Conservation (phyloP, 2,888 invertebrate genomes). For the Panzeria rudis region DNA sequence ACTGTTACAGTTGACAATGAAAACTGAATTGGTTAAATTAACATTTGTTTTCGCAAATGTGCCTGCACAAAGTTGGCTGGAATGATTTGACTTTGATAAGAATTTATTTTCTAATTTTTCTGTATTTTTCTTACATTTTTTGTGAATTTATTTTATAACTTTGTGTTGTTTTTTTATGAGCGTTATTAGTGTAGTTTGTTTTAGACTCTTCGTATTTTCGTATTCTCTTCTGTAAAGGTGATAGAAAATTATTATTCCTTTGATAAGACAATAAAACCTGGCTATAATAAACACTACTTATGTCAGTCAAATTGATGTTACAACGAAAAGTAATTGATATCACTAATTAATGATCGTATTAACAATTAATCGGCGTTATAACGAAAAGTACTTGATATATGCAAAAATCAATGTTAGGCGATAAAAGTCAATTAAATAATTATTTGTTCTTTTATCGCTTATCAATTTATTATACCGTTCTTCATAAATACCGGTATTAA, state of each 20-base stretch:
- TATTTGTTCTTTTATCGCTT: background rate
- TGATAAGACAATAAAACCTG: slow-evolving; percentile 47
- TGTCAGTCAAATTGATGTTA: too few relatives aligned
- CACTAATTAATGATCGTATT: slow-evolving; percentile 10
- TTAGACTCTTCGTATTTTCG: slow-evolving; percentile 23
- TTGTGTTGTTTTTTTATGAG: slow-evolving; percentile 56
- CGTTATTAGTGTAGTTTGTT: slow-evolving; percentile 45
- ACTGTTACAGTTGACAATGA: slow-evolving; percentile 44
- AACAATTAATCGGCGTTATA: background rate
- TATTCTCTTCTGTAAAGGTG: slow-evolving; percentile 7
- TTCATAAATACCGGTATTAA: too few relatives aligned
- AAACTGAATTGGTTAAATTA: slow-evolving; percentile 58
- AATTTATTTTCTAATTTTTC: slow-evolving; percentile 63
- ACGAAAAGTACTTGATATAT: background rate
- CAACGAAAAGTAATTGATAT: too few relatives aligned
- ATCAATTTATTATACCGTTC: background rate
- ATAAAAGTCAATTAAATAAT: background rate
- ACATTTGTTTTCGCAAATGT: slow-evolving; percentile 54
- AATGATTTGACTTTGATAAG: slow-evolving; percentile 67
- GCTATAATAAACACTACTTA: slow-evolving; percentile 13
- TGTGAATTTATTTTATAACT: slow-evolving; percentile 59
- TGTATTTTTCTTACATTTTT: slow-evolving; percentile 40
- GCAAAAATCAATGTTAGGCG: background rate
- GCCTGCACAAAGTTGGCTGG: slow-evolving; percentile 43
- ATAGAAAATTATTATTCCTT: slow-evolving; percentile 19